Evolutionary conservation across 1,140 invertebrate genomes (phyloP).

Genomic region (Calliphora vicina): DNA sequence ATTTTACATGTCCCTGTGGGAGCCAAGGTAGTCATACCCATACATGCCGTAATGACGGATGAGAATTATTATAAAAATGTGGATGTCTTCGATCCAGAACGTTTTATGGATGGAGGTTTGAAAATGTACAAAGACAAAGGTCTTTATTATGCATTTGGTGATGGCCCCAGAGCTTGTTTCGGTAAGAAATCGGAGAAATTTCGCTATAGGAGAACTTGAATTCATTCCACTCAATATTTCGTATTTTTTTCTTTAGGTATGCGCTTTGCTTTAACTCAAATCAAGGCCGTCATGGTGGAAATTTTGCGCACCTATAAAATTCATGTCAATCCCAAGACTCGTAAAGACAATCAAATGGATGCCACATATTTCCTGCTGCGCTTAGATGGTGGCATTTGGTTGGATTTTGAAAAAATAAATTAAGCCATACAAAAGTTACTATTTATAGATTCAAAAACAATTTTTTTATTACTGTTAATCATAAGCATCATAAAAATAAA

Average conservation of each 20-base stretch:
- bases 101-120: constrained; percentile 59
- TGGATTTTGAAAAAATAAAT: constrained; percentile 44
- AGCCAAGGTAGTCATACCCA: constrained; percentile 66
- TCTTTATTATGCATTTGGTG: constrained; percentile 48
- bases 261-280: constrained; percentile 53
- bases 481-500: too few relatives aligned
- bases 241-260: constrained; percentile 41
- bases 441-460: too few relatives aligned
- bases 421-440: too few relatives aligned
- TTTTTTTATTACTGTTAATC: too few relatives aligned
- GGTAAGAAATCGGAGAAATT: constrained; percentile 50
- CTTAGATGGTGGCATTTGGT: constrained; percentile 50
- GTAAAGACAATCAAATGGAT: constrained; percentile 49
- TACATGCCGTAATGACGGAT: constrained; percentile 68
- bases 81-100: constrained; percentile 75
- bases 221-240: too few relatives aligned
- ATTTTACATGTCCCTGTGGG: constrained; percentile 59
- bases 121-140: constrained; percentile 50
- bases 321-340: constrained; percentile 49
- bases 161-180: constrained; percentile 54
- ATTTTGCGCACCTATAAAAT: constrained; percentile 50
- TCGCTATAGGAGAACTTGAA: too few relatives aligned
- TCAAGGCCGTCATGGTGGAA: constrained; percentile 53
- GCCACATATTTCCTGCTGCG: constrained; percentile 37
- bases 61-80: constrained; percentile 74